These are phyloP conservation scores for Labia minor DNA, from an alignment of 2,888 invertebrate genomes.

Conservation along the genomic window DNA sequence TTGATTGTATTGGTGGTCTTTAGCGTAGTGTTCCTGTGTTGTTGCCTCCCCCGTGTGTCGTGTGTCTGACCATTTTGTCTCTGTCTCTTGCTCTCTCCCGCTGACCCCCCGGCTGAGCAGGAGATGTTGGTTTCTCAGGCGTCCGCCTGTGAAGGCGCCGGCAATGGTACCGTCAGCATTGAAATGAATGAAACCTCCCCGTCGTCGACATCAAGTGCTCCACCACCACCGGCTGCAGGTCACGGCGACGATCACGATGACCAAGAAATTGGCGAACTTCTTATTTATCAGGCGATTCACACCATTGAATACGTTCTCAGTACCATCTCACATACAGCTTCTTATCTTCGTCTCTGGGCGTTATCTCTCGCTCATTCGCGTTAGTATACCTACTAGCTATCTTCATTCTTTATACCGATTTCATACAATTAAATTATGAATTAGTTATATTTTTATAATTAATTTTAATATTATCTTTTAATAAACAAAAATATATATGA, in stretches of 20 bases:
- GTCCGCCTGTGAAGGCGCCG: background rate
- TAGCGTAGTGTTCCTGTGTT: too few relatives aligned
- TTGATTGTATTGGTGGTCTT: too few relatives aligned
- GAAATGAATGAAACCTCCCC: background rate
- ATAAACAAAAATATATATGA: too few relatives aligned
- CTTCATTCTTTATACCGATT: too few relatives aligned
- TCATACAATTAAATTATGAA: too few relatives aligned
- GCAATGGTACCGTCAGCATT: background rate
- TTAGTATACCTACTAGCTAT: background rate
- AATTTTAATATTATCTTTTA: too few relatives aligned
- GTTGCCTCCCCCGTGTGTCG: background rate
- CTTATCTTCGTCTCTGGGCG: constrained; percentile 93
- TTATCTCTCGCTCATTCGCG: constrained; percentile 86
- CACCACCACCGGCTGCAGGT: background rate
- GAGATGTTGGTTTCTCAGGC: constrained; percentile 1
- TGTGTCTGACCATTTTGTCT: constrained; percentile 5
- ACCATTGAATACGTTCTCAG: constrained; percentile 95
- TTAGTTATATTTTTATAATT: too few relatives aligned
- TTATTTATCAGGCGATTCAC: constrained; percentile 90
- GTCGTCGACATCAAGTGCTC: background rate
- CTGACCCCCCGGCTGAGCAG: background rate
- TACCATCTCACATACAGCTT: constrained; percentile 93
- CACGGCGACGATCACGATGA: constrained; percentile 37
- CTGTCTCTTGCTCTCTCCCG: background rate
- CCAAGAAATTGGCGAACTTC: constrained; percentile 53